These are phyloP conservation scores for Leguminivora glycinivorella DNA, from an alignment of 1,140 invertebrate species.

Conservation along the genomic window DNA sequence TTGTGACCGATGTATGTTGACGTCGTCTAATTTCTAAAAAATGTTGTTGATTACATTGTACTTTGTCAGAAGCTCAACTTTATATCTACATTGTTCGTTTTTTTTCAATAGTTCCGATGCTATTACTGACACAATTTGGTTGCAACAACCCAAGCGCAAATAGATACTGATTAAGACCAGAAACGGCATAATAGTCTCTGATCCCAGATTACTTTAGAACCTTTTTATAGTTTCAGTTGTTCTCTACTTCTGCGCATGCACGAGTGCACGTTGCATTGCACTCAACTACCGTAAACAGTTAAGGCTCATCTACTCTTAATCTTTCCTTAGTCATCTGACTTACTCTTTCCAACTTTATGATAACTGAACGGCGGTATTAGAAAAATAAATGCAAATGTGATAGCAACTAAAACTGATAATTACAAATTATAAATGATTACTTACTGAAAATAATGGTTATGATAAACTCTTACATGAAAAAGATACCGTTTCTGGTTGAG, in stretches of 20 bases:
- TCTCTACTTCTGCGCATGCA: neutral
- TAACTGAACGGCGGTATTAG: no score
- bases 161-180: neutral
- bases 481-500: no score
- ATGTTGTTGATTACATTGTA: neutral
- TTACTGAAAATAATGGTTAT: no score
- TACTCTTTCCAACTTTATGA: no score
- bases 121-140: neutral
- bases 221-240: neutral
- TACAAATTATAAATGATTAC: no score
- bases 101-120: neutral
- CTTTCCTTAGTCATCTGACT: neutral
- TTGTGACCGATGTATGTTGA: no score
- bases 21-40: neutral
- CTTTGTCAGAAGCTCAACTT: neutral
- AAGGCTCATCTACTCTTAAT: neutral
- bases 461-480: no score
- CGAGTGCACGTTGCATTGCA: neutral
- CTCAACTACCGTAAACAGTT: constrained; percentile 2
- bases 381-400: no score
- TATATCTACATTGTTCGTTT: neutral
- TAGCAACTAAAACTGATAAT: no score
- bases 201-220: neutral
- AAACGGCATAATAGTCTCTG: neutral
- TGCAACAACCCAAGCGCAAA: neutral